Percentiles rank a stretch among this genome's conserved stretches.
Conservation (phyloP, 1,140 invertebrate genomes). For the Apolygus lucorum region DNA sequence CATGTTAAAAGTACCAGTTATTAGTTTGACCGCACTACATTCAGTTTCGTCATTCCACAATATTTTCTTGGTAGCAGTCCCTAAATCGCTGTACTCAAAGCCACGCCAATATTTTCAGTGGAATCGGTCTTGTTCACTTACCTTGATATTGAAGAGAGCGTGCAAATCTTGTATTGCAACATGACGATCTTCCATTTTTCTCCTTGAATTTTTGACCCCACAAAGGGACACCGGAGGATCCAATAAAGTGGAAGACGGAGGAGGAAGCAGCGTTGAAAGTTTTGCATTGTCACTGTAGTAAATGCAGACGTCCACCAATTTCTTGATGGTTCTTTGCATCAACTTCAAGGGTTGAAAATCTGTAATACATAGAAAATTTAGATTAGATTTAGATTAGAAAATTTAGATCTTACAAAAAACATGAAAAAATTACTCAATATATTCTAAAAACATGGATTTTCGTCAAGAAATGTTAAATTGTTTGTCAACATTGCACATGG, state of each 20-base stretch:
- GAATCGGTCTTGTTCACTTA: conserved; percentile 35
- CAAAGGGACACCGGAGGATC: conserved; percentile 39
- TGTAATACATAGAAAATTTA: too few species aligned
- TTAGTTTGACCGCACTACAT: too few species aligned
- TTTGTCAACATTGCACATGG: too few species aligned
- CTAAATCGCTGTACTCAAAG: too few species aligned
- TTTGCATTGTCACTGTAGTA: conserved; percentile 52
- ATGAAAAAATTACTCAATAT: not conserved
- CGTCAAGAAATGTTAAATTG: not conserved
- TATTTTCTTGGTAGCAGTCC: too few species aligned
- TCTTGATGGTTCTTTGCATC: conserved; percentile 59
- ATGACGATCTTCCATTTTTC: conserved; percentile 81
- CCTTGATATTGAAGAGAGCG: conserved; percentile 56
- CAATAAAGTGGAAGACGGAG: conserved; percentile 40
- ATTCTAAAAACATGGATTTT: not conserved
- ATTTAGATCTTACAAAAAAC: not conserved
- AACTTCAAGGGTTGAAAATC: conserved; percentile 59
- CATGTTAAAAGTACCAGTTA: too few species aligned
- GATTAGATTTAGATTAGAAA: too few species aligned
- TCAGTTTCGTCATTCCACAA: too few species aligned
- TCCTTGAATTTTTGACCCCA: conserved; percentile 54
- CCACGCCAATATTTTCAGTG: too few species aligned
- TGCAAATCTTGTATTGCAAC: conserved; percentile 64
- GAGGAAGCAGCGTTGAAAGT: conserved; percentile 35
- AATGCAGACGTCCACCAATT: conserved; percentile 58